Base-by-base conservation (phyloP, 1,140 invertebrate species). In the Drosophila santomea region DNA sequence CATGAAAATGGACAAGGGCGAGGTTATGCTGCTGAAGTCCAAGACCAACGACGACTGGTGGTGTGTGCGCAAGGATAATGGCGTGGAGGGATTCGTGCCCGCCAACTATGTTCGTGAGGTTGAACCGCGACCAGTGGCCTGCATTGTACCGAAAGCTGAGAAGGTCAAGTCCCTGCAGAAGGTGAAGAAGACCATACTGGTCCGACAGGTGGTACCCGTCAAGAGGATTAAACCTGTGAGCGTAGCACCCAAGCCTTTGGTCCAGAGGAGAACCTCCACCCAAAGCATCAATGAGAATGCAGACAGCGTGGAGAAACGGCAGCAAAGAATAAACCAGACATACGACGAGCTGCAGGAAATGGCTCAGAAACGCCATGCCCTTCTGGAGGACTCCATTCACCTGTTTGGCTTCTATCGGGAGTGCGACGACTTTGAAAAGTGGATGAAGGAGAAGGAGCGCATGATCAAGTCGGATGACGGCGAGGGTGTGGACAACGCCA, bases 41-140 rank as follows among this genome's bases (percentile, higher is more conserved):
- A 98, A 98, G 93, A 99, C 97, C 1, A 99, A 99, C 93, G 95
- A 96, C 1, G 99, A 99, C 92, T 99, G 99, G 98, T 99, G 99
- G 99, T 97, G 97, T 80, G 97, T 99, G 4, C 94, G 98, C 12
- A 99, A 98, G 93, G 94, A 95, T 0, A 97, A 98, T 88, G 97
- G 98, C 0, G 95, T 95, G 1, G 98, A 99, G 88, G 98, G 98
- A 11, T 99, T 99, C 93, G 98, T 99, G 2, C 99, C 99, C 0
- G 98, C 98, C 0, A 99, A 99, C 93, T 99, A 99, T 93, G 97
- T 99, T 0, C 95, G 96, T 28, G 97, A 99, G 93, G 95, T 99
- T 47, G 98, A 98, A 74, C 97, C 97, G 0, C 96, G 98, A 83
- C 94, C 97, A 2, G 95, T 95, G 81, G 93, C 94, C 39, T 94